A percentile compares a stretch with the other conserved stretches of the same genome.
phyloP scores from a whole-genome alignment of 2,797 vertebrate species.

The Lycodopsis pacificus region DNA sequence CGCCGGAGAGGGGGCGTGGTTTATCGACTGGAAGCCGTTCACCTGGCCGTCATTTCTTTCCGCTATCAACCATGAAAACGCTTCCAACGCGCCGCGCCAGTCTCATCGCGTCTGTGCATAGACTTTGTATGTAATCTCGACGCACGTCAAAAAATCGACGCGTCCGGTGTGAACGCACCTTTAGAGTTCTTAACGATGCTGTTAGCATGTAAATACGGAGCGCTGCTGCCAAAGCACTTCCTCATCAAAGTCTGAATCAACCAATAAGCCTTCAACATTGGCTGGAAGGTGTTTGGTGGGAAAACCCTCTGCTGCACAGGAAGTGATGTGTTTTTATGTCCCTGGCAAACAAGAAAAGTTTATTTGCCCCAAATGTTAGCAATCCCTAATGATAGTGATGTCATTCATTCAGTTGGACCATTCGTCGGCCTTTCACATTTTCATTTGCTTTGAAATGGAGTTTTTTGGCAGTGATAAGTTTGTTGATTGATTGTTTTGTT shows the following conservation, averaged over 20 bases:
- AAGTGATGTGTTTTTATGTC: background rate
- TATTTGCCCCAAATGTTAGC: background rate
- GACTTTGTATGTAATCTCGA: no score
- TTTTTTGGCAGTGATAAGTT: no score
- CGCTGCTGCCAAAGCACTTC: background rate
- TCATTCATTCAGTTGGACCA: background rate
- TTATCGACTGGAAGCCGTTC: no score
- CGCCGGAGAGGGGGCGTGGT: no score
- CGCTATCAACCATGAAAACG: no score
- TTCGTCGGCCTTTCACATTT: no score
- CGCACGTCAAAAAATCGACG: no score
- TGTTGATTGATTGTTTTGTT: background rate
- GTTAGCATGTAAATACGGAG: constrained; percentile 18
- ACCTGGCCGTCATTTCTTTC: no score
- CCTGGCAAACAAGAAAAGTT: background rate
- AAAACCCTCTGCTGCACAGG: background rate
- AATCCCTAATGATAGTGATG: background rate
- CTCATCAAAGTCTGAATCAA: background rate
- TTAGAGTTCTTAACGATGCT: background rate
- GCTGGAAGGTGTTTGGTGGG: background rate
- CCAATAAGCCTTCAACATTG: background rate
- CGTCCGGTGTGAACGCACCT: no score
- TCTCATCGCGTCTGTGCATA: no score
- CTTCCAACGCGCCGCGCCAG: no score
- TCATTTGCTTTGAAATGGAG: no score